Conservation (phyloP, 2,888 invertebrate genomes). For the Lamellibrachia columna region DNA sequence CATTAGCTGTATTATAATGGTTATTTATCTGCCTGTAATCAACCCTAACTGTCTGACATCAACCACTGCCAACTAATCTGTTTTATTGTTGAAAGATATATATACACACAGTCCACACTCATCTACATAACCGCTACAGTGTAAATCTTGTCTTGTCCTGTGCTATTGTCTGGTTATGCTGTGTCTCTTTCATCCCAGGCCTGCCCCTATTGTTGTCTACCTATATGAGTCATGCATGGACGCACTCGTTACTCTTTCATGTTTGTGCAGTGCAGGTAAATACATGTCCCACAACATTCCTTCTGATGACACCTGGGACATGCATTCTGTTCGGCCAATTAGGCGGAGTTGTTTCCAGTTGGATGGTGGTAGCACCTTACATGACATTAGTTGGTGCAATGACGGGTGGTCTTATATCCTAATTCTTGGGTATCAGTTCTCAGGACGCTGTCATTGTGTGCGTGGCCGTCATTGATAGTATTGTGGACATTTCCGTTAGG, state of each 20-base stretch:
- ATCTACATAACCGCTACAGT: background rate
- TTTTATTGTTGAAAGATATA: background rate
- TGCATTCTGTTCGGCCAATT: background rate
- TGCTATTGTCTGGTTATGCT: background rate
- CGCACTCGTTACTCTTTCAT: background rate
- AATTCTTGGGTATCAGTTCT: background rate
- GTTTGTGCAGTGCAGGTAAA: background rate
- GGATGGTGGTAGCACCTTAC: background rate
- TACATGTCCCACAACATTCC: background rate
- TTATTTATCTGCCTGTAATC: background rate
- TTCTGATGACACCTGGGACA: background rate
- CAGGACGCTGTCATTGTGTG: background rate
- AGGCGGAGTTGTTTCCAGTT: background rate
- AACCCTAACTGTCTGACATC: background rate
- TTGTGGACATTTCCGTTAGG: conserved; percentile 10
- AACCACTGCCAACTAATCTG: background rate
- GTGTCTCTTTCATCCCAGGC: background rate
- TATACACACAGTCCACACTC: background rate
- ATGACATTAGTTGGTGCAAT: background rate
- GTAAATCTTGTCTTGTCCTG: background rate
- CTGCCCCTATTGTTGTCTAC: background rate
- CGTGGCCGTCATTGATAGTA: background rate
- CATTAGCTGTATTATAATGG: background rate
- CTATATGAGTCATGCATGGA: background rate
- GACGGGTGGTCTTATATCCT: background rate